Evolutionary conservation across 1,140 invertebrate genomes (phyloP).

Genomic region (Sitophilus oryzae): DNA sequence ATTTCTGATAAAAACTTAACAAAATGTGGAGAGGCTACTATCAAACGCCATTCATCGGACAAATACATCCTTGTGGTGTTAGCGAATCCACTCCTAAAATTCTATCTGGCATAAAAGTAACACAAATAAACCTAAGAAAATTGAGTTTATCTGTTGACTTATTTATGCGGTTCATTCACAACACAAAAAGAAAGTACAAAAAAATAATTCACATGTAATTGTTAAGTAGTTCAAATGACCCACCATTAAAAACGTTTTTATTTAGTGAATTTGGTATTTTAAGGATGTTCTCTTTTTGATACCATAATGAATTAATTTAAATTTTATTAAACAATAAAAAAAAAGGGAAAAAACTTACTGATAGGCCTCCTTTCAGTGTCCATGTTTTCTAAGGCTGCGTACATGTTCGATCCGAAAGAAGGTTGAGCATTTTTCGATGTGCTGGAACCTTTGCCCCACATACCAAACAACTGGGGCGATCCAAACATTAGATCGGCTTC

Average conservation of each 20-base stretch:
- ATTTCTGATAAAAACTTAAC: neutral
- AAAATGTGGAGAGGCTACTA: conserved; percentile 31
- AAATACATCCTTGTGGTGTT: conserved; percentile 25
- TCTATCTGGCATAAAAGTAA: conserved; percentile 28
- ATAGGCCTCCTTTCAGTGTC: conserved; percentile 46
- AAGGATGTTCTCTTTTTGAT: too few species aligned
- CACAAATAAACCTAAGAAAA: neutral
- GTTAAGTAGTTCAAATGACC: too few species aligned
- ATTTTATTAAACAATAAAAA: too few species aligned
- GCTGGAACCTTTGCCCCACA: conserved; percentile 37
- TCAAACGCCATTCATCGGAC: conserved; percentile 31
- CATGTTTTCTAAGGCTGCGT: conserved; percentile 45
- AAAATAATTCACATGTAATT: too few species aligned
- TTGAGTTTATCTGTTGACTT: neutral
- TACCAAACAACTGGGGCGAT: conserved; percentile 41
- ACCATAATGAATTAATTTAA: too few species aligned
- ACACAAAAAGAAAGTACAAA: too few species aligned
- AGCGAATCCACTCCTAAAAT: conserved; percentile 30
- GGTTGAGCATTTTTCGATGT: conserved; percentile 25
- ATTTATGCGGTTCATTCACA: neutral
- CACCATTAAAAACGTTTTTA: too few species aligned
- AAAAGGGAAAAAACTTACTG: conserved; percentile 44
- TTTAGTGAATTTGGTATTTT: too few species aligned
- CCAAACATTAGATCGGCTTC: conserved; percentile 47
- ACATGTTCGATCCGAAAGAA: conserved; percentile 44